These are phyloP conservation scores for Pionites leucogaster DNA, from an alignment of 2,113 vertebrate species.

Conservation along the genomic window DNA sequence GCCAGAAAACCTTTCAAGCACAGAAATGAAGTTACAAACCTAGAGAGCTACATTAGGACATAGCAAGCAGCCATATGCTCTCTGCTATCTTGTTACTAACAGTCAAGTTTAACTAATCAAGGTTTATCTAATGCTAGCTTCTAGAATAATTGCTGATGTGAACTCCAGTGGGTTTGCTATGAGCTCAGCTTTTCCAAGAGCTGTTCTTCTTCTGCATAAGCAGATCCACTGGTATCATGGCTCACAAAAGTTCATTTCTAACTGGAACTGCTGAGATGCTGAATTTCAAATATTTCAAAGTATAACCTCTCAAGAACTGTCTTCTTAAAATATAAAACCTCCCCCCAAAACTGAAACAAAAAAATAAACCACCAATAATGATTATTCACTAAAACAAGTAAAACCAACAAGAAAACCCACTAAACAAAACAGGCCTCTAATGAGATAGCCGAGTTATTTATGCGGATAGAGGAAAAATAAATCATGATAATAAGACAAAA, in stretches of 20 bases:
- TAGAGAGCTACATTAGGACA: background rate
- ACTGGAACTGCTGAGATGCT: background rate
- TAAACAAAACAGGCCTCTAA: background rate
- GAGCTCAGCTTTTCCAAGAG: background rate
- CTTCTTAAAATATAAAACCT: background rate
- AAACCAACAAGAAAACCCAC: background rate
- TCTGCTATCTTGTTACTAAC: background rate
- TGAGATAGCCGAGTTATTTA: background rate
- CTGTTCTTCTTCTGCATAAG: background rate
- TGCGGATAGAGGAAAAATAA: background rate
- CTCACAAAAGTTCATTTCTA: background rate
- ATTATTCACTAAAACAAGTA: background rate
- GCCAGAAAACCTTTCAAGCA: background rate
- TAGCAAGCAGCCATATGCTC: background rate
- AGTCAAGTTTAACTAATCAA: background rate
- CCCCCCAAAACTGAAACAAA: background rate
- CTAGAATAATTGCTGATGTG: background rate
- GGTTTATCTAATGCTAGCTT: background rate
- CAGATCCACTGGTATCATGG: background rate
- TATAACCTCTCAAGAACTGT: background rate
- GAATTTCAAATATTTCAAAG: background rate
- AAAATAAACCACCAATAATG: background rate
- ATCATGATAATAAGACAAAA: fast-evolving
- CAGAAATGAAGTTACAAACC: background rate
- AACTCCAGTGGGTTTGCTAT: background rate